Percentiles rank a stretch among this genome's conserved stretches.
These are phyloP conservation scores for Drosophila varians DNA, from an alignment of 1,140 invertebrate species.

Conservation along the genomic window DNA sequence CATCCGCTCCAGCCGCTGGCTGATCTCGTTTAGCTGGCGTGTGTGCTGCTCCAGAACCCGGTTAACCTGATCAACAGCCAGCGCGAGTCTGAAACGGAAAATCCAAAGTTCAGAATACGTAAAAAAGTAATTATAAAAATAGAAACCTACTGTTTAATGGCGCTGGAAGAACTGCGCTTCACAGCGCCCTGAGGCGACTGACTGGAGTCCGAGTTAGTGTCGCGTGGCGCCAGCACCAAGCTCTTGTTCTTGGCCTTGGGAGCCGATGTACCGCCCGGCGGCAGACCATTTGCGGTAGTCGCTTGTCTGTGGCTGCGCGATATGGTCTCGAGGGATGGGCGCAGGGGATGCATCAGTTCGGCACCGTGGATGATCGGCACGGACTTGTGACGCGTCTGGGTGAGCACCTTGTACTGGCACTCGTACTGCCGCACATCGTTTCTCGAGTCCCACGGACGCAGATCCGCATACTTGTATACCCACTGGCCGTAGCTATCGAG, in stretches of 20 bases:
- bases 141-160: slow-evolving; percentile 58
- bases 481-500: slow-evolving; percentile 87
- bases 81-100: slow-evolving; percentile 44
- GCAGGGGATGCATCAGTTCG: slow-evolving; percentile 84
- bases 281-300: not conserved
- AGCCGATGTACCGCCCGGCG: not conserved
- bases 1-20: slow-evolving; percentile 64
- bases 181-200: slow-evolving; percentile 67
- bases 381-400: slow-evolving; percentile 89
- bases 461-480: slow-evolving; percentile 90
- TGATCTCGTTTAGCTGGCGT: slow-evolving; percentile 64
- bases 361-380: slow-evolving; percentile 86
- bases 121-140: not conserved
- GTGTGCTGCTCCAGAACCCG: slow-evolving; percentile 64
- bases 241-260: slow-evolving; percentile 59
- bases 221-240: slow-evolving; percentile 47
- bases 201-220: slow-evolving; percentile 79
- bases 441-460: slow-evolving; percentile 91
- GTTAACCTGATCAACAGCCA: slow-evolving; percentile 70
- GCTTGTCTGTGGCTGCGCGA: slow-evolving; percentile 23
- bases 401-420: slow-evolving; percentile 88
- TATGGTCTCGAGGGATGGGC: slow-evolving; percentile 10
- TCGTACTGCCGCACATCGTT: slow-evolving; percentile 94
- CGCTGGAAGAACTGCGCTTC: slow-evolving; percentile 45
- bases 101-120: not conserved